Base-by-base conservation (phyloP, 2,888 invertebrate species). In the Brachylomia viminalis region DNA sequence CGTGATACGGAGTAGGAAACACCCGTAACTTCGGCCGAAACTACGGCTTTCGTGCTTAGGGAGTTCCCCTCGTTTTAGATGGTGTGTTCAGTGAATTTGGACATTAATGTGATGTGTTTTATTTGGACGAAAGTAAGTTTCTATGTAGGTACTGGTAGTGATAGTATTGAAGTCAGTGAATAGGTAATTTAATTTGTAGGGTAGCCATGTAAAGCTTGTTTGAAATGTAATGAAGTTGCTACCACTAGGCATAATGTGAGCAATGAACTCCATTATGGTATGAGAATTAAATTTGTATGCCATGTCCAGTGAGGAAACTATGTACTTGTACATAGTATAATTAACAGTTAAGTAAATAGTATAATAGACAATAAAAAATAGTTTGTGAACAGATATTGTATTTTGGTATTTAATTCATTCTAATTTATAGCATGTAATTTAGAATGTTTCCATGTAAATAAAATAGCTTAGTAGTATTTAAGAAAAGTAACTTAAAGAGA, bases 391-490 rank as follows among this genome's bases (percentile, higher is more conserved):
- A 83, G 67, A 70, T 74, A 72, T 77, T 73, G 56, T 83, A 87
- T 83, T 87, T 86, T 83, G 82, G 65, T 81, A 83, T 82, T 70
- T 23, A 64, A 72, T 71, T 78, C 67, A 49, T 58, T 65, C 15
- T 75, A 77, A 56, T 27, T 58, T n/a, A 42, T 33, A 27, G 27
- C 20, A 49, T 67, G 52, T 67, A 45, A n/a, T 11, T 15, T 23
- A 47, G 30, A 27, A 80, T 71, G 13, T 70, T 62, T 81, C 77
- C 85, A 81, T 75, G 82, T 85, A 85, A 66, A 85, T 77, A 78
- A 33, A 59, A 11, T 33, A 11, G 11, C 20, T 30, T 10, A 4
- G n/a, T 42, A 33, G 15, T 52, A 23, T 58, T 66, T n/a, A 23
- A 69, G 38, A 72, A 59, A 23, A 11, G 33, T 56, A 30, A 65